Evolutionary conservation across 1,140 invertebrate species (phyloP).

Genomic region (Wasmannia auropunctata): DNA sequence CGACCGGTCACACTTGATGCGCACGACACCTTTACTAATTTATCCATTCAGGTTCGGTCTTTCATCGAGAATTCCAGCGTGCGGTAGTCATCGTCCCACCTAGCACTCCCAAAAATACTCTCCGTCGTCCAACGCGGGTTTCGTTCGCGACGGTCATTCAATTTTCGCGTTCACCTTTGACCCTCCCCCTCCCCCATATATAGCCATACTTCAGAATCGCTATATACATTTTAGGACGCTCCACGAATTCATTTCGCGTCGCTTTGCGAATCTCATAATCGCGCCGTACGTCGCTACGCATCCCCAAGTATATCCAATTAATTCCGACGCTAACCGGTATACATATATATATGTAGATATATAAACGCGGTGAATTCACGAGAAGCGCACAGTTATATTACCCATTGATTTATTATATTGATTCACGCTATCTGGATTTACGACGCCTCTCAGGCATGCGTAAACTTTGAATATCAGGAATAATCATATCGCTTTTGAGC

Average conservation of each 20-base stretch:
- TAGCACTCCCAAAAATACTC: too few relatives aligned
- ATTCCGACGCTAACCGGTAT: conserved; percentile 10
- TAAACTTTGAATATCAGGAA: conserved; percentile 25
- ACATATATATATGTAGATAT: too few relatives aligned
- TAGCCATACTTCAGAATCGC: neutral
- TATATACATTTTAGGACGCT: conserved; percentile 2
- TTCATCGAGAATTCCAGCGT: conserved; percentile 11
- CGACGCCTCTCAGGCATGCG: neutral
- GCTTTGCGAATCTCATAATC: neutral
- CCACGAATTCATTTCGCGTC: neutral
- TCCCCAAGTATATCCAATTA: conserved; percentile 7
- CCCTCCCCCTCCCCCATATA: neutral
- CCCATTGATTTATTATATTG: conserved; percentile 40
- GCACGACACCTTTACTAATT: conserved; percentile 2
- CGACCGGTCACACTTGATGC: neutral
- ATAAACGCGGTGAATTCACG: conserved; percentile 21
- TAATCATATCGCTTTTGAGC: conserved; percentile 6
- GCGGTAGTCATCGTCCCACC: neutral
- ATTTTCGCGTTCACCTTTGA: conserved; percentile 36
- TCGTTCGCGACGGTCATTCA: conserved; percentile 35
- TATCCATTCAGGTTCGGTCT: conserved; percentile 17
- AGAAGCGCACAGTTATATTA: conserved; percentile 19
- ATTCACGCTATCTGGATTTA: conserved; percentile 34
- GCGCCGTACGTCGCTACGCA: neutral
- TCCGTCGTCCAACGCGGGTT: neutral